Base-by-base conservation (phyloP, 2,113 vertebrate species). In the Oreochromis aureus region DNA sequence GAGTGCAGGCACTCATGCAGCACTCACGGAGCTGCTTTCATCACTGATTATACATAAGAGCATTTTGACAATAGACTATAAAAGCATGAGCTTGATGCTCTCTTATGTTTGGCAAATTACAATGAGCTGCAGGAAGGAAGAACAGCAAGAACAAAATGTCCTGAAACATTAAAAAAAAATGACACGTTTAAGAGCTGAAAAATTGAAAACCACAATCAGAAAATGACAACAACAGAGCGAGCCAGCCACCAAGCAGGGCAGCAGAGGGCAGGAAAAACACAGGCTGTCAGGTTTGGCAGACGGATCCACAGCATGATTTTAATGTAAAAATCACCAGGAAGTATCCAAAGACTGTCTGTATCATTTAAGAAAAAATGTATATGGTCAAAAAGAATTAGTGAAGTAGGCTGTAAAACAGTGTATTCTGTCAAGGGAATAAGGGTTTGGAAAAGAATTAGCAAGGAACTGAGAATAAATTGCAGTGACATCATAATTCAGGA, bases 111-210 rank as follows among this genome's bases (percentile, higher is more conserved):
- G 66, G 59, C 39, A 80, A 85, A 84, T 85, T 59, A 39, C 10
- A 1, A 18, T 19, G 58, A 83, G 22, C 18, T 76, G 24, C 71
- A 48, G 6, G 44, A 48, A 76, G 24, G 44, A 76, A 76, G 71
- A 15, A 55, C 81, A 56, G 63, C 59, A 87, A 51, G 88, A 85
- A 90, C 41, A 87, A 84, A 84, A 86, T 36, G 90, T 91, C 58
- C 84, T 19, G 32, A 76, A 81, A 46, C 15, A 13, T 24, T 22
- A 1, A 46, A 24, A 83, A 22, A 66, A 80, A 56, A 13, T 8
- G 44, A 76, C 9, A 22, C 15, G 9, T 32, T 84, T 24, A 41
- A 27, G 19, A 55, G 19, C 12, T 73, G 46, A 22, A 71, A 79
- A 89, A 66, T 12, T 12, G 24, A 81, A 83, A 84, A 58, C 36